Percentiles rank a stretch among this genome's conserved stretches.
These are phyloP conservation scores for Nesoenas mayeri DNA, from an alignment of 2,113 vertebrate genomes.

Conservation along the genomic window DNA sequence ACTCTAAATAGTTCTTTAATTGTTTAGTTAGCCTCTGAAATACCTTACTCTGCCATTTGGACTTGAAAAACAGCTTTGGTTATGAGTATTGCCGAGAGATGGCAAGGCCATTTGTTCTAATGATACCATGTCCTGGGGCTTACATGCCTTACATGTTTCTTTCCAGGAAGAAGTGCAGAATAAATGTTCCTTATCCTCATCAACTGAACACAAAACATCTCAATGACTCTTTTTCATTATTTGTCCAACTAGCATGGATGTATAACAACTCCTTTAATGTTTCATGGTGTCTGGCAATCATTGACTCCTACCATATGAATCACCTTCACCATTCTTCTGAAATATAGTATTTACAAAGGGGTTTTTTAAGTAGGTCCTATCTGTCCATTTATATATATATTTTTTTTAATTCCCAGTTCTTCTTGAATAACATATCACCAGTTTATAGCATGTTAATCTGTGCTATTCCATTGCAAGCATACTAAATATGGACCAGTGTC, in stretches of 20 bases:
- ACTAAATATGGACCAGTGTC: conserved; percentile 9
- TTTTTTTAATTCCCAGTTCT: background rate
- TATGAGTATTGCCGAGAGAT: background rate
- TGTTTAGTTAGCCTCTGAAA: background rate
- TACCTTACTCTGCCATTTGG: background rate
- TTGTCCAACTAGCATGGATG: background rate
- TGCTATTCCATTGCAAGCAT: conserved; percentile 18
- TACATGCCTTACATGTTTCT: background rate
- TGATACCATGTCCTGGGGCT: background rate
- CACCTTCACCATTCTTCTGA: background rate
- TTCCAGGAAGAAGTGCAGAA: background rate
- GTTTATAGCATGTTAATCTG: background rate
- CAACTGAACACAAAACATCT: background rate
- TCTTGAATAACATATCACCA: background rate
- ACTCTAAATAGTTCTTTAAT: background rate
- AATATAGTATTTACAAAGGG: background rate
- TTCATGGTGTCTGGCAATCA: background rate
- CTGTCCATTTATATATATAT: background rate
- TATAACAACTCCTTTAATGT: background rate
- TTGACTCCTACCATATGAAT: background rate
- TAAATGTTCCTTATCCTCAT: background rate
- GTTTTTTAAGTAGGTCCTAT: background rate
- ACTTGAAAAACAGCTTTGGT: background rate
- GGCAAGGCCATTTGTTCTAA: background rate
- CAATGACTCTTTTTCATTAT: background rate